These are phyloP conservation scores for Temnothorax rugatulus DNA, from an alignment of 2,888 invertebrate species.

Conservation along the genomic window DNA sequence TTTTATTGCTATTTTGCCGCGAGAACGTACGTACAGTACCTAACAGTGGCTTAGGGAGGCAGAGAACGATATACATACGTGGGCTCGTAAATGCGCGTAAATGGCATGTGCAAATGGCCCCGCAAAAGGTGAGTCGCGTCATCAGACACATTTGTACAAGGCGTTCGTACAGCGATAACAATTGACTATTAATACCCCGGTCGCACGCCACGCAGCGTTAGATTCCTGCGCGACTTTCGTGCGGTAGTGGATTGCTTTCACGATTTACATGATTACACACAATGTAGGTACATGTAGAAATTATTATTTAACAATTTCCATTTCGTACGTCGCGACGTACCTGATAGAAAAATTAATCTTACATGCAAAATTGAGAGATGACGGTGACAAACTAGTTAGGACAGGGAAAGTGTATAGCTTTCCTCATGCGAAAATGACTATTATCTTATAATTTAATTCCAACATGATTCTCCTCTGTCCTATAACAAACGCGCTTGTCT, in stretches of 20 bases:
- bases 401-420: neutral
- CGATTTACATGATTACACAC: conserved; percentile 4
- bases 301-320: neutral
- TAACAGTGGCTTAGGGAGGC: neutral
- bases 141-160: conserved; percentile 54
- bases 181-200: conserved; percentile 55
- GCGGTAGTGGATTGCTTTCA: neutral
- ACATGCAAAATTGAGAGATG: neutral
- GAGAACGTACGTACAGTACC: neutral
- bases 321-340: neutral
- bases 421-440: neutral
- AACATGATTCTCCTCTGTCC: neutral
- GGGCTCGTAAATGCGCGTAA: conserved; percentile 42
- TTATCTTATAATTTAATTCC: neutral
- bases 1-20: conserved; percentile 1
- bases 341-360: neutral
- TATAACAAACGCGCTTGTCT: neutral
- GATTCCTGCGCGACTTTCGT: neutral
- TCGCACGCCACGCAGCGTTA: conserved; percentile 10
- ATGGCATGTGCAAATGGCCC: conserved; percentile 54
- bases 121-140: conserved; percentile 53
- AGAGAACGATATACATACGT: conserved; percentile 17
- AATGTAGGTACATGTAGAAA: neutral
- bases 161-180: conserved; percentile 53
- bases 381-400: neutral